A percentile compares a stretch with the other conserved stretches of the same genome.
phyloP scores from a whole-genome alignment of 64 coral and sea anemone species.

The Montipora efflorescens region DNA sequence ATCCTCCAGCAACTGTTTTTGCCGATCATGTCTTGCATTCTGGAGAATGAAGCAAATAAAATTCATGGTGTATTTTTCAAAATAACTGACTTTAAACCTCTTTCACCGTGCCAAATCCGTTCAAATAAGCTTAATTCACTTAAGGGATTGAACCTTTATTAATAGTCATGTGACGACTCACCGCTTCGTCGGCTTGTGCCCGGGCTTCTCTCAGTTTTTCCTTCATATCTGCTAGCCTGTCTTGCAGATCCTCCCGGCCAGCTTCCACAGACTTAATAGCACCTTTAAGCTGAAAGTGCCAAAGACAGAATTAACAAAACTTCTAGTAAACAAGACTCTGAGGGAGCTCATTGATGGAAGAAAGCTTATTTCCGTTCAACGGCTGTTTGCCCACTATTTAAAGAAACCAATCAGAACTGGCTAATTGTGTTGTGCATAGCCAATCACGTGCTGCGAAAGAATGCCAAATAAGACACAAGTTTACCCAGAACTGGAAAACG shows the following conservation, averaged over 20 bases:
- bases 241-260: slow-evolving; percentile 25
- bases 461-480: no score
- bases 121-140: no score
- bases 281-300: slow-evolving; percentile 1
- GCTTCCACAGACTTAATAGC: slow-evolving; percentile 9
- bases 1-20: slow-evolving; percentile 51
- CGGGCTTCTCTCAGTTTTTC: slow-evolving; percentile 63
- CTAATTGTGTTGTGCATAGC: no score
- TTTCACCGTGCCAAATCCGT: no score
- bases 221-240: slow-evolving; percentile 43
- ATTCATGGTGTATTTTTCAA: neutral
- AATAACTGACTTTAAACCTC: no score
- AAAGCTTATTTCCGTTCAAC: no score
- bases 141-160: no score
- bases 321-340: neutral
- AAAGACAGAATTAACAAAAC: neutral
- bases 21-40: slow-evolving; percentile 17
- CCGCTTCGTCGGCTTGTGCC: slow-evolving; percentile 46
- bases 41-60: neutral
- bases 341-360: neutral
- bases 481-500: no score
- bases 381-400: no score
- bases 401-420: no score
- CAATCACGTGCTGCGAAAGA: no score
- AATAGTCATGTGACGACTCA: slow-evolving; percentile 12